Evolutionary conservation across 2,888 invertebrate species (phyloP).

Genomic region (Cremastobaeus sp.): DNA sequence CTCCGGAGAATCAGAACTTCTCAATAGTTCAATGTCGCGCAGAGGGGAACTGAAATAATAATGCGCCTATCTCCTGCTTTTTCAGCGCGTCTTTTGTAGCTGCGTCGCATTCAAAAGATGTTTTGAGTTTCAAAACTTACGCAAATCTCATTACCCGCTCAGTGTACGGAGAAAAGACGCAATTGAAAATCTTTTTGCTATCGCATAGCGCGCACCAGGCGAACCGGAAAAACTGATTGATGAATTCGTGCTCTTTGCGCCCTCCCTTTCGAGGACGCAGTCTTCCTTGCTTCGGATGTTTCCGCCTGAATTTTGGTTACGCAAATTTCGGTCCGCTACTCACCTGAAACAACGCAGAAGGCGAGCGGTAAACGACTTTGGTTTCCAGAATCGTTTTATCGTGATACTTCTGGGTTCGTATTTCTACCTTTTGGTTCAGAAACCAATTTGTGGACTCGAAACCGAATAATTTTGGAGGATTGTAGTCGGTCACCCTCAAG

Average conservation of each 20-base stretch:
- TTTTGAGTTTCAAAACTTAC: conserved; percentile 16
- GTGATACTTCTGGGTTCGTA: conserved; percentile 63
- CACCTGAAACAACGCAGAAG: conserved; percentile 68
- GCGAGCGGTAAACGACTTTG: conserved; percentile 63
- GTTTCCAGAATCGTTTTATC: conserved; percentile 64
- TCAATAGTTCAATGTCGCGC: conserved; percentile 39
- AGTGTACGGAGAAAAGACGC: conserved; percentile 1
- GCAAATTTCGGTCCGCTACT: too few species aligned
- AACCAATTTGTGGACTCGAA: conserved; percentile 65
- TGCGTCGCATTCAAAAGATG: conserved; percentile 16
- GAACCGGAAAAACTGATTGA: too few species aligned
- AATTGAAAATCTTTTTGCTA: too few species aligned
- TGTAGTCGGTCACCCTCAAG: conserved; percentile 64
- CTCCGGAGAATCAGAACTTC: conserved; percentile 50
- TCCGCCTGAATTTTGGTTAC: not conserved
- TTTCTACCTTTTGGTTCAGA: conserved; percentile 64
- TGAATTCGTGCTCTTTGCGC: too few species aligned
- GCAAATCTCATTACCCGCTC: conserved; percentile 21
- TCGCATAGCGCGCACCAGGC: too few species aligned
- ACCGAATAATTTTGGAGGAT: conserved; percentile 61
- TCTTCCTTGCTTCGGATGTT: not conserved
- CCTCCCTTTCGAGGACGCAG: too few species aligned
- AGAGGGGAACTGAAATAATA: conserved; percentile 54
- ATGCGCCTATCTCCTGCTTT: conserved; percentile 46
- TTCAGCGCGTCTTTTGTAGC: conserved; percentile 35